Evolutionary conservation across 2,888 invertebrate species (phyloP).

Genomic region (Plusia festucae): DNA sequence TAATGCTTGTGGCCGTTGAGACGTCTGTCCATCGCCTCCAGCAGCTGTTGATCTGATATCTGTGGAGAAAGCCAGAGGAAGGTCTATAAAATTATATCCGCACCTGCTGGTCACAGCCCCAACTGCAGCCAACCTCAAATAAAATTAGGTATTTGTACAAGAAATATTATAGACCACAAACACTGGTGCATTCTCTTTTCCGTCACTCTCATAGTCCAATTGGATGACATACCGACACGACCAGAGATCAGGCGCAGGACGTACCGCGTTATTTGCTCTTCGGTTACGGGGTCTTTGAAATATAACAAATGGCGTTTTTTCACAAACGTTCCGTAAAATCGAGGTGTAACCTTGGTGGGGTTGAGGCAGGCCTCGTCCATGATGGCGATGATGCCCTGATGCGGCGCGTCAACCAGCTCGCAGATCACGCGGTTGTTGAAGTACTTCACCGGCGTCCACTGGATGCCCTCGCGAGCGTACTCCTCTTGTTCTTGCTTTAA

Average conservation of each 20-base stretch:
- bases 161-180: background rate
- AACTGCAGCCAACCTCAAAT: background rate
- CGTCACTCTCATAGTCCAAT: no score
- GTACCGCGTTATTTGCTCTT: no score
- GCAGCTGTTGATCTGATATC: conserved; percentile 92
- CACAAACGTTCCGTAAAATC: no score
- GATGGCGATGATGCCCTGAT: conserved; percentile 97
- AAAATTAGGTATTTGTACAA: background rate
- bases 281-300: no score
- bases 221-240: no score
- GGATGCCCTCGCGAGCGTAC: conserved; percentile 98
- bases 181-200: no score
- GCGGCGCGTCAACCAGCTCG: conserved; percentile 97
- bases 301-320: no score
- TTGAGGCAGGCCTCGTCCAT: conserved; percentile 99
- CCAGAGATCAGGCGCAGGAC: no score
- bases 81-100: background rate
- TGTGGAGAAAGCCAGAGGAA: conserved; percentile 44
- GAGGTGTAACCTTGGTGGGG: conserved; percentile 93
- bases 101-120: no score
- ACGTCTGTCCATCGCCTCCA: conserved; percentile 98
- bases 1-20: conserved; percentile 96
- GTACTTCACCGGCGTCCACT: conserved; percentile 98
- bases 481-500: conserved; percentile 99
- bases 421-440: conserved; percentile 99